Base-by-base conservation (phyloP, 2,797 vertebrate genomes). In the Amphiprion clarkii region DNA sequence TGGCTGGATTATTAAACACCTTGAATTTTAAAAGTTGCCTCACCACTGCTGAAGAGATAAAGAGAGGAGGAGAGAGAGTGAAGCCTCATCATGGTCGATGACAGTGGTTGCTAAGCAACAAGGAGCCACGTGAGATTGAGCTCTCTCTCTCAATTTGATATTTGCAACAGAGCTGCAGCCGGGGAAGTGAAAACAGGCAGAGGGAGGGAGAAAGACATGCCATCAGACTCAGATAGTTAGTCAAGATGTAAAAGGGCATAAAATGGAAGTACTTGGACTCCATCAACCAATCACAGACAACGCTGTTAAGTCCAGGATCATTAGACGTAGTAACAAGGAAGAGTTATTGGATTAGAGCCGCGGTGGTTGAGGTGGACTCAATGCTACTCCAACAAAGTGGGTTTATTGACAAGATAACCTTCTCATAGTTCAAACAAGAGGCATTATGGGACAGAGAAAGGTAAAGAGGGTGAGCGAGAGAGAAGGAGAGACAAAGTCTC, bases 21-120 rank as follows among this genome's bases (percentile, higher is more conserved):
- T 78, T 72, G 49, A 52, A 36, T 54, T 55, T 55, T 25, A 7
- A 63, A 86, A 87, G 74, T 84, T 88, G 70, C 81, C 70, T 65
- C 44, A 42, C 57, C 27, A 44, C 68, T 59, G 23, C 51, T 56
- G 14, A 33, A 52, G 57, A 75, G 67, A 85, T 68, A 74, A 59
- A 74, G 76, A 73, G 70, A 66, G 36, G 25, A 17, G 64, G 25
- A 58, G 13, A 57, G 12, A 54, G 46, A 29, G 72, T 31, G 52
- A 83, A 75, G 72, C 84, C 66, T 75, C 69, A 90, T 88, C 78
- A 56, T 83, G 81, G 89, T 78, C 57, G 74, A 91, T 92, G 89
- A 93, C 87, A 91, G 85, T 21, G 80, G 94, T 95, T 90, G 93
- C 94, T 90, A 89, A 73, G 94, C 92, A 95, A 95, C 93, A 91